A percentile compares a stretch with the other conserved stretches of the same genome.
Conservation (phyloP, 2,113 vertebrate genomes). For the Paramisgurnus dabryanus region DNA sequence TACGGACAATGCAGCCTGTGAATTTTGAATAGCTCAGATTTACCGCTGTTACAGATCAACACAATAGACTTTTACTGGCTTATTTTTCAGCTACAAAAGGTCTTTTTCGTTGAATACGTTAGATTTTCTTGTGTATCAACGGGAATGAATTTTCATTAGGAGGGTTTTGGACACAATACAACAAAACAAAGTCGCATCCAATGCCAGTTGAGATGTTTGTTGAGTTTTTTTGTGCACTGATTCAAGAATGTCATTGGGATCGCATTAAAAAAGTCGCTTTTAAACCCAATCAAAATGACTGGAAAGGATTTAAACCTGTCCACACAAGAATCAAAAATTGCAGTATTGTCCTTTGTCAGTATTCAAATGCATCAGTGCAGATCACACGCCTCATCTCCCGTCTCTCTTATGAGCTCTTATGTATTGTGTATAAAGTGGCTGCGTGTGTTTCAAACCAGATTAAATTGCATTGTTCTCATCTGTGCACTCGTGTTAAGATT, state of each 20-base stretch:
- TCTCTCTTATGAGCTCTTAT: too few relatives aligned
- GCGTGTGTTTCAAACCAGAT: conserved; percentile 45
- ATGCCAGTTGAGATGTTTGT: too few relatives aligned
- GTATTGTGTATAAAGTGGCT: conserved; percentile 13
- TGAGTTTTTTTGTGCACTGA: neutral
- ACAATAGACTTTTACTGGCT: conserved; percentile 21
- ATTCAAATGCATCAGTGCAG: too few relatives aligned
- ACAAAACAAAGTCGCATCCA: neutral
- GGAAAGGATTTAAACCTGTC: too few relatives aligned
- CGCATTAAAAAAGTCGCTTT: neutral
- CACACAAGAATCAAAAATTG: too few relatives aligned
- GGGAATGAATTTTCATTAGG: conserved; percentile 18
- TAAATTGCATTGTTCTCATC: conserved; percentile 26
- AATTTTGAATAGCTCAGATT: conserved; percentile 17
- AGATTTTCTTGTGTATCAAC: neutral
- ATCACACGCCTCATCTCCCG: too few relatives aligned
- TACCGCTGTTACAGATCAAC: conserved; percentile 7
- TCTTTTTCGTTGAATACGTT: neutral
- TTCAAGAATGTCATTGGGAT: neutral
- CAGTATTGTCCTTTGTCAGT: too few relatives aligned
- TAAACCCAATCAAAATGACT: too few relatives aligned
- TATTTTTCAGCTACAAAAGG: conserved; percentile 1
- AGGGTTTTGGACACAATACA: neutral
- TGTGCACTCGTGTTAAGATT: conserved; percentile 23
- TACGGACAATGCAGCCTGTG: conserved; percentile 10